Evolutionary conservation across 2,113 vertebrate genomes (phyloP), one percentile per base, ranked within the genome.

Genomic region (Vulpes ferrilata): DNA sequence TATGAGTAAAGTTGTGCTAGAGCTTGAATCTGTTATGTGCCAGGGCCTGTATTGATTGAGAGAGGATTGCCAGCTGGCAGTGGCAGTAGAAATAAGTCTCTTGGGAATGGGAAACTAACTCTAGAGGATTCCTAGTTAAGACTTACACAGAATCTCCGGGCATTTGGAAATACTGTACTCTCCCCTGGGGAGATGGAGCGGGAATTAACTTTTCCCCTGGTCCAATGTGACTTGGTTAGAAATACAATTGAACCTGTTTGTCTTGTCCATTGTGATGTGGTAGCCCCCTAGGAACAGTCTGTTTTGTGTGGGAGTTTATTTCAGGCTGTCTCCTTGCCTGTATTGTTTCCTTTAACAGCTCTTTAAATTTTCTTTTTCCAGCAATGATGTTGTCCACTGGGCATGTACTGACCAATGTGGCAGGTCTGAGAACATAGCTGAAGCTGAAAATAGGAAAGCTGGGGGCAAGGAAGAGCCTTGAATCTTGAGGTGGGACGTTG

Each of bases 321-420:
- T 93, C 96, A 97, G 85, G 88, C 97, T 97, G 59, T 86, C 48
- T 97, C n/a, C 83, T 98, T 97, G 78, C 55, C 82, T 86, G 76
- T 96, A 88, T 95, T 96, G 79, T 96, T 90, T 1, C 0, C 57
- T 79, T 98, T 81, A 99, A 99, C 98, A 93, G 64, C 8, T 96
- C 88, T 98, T 99, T 88, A 98, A 92, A 98, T 96, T 98, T 98
- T 98, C 94, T 98, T 98, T 97, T 98, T 99, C 96, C 99, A 99
- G 99, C 98, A 99, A 99, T 98, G 96, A 99, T 99, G 99, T 99
- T 99, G 99, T 99, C 99, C 99, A 98, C 99, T 99, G 99, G 99
- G 99, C 99, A 99, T 99, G 99, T 95, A 90, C 96, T 71, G 83
- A 98, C 94, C 76, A 67, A 97, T 97, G 98, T 98, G 97, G 91